These are phyloP conservation scores for Nerophis lumbriciformis DNA, from an alignment of 2,113 vertebrate species.

Conservation along the genomic window DNA sequence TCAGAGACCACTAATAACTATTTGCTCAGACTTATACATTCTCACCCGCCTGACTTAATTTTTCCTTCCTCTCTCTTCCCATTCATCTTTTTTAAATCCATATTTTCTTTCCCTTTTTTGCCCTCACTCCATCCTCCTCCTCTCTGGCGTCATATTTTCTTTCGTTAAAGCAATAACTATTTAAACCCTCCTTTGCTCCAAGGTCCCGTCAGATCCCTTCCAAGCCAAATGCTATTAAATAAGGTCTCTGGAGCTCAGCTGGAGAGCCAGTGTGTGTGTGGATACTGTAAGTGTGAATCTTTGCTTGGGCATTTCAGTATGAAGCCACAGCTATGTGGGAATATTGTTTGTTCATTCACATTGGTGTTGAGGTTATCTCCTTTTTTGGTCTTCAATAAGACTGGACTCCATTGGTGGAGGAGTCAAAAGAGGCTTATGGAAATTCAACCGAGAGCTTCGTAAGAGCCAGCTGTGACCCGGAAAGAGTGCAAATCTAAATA, in stretches of 20 bases:
- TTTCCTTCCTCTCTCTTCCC: slow-evolving; percentile 19
- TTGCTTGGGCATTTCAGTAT: slow-evolving; percentile 7
- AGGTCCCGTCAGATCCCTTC: slow-evolving; percentile 51
- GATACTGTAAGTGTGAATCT: slow-evolving; percentile 29
- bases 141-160: slow-evolving; percentile 31
- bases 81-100: slow-evolving; percentile 26
- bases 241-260: slow-evolving; percentile 40
- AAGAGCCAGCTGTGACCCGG: slow-evolving; percentile 40
- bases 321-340: slow-evolving; percentile 15
- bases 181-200: slow-evolving; percentile 57
- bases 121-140: slow-evolving; percentile 13
- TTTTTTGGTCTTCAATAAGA: slow-evolving; percentile 51
- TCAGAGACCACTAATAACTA: slow-evolving; percentile 70
- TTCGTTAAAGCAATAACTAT: slow-evolving; percentile 51
- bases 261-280: slow-evolving; percentile 20
- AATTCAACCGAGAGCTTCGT: slow-evolving; percentile 38
- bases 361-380: slow-evolving; percentile 29
- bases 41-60: slow-evolving; percentile 35
- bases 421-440: slow-evolving; percentile 58
- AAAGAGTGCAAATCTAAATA: slow-evolving; percentile 55
- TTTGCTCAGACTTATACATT: slow-evolving; percentile 71
- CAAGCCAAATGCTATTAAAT: slow-evolving; percentile 63
- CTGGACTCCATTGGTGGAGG: slow-evolving; percentile 53
- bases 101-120: slow-evolving; percentile 15
- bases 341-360: slow-evolving; percentile 25